Evolutionary conservation across 1,140 invertebrate genomes (phyloP).

Genomic region (Rhopalosiphum maidis): DNA sequence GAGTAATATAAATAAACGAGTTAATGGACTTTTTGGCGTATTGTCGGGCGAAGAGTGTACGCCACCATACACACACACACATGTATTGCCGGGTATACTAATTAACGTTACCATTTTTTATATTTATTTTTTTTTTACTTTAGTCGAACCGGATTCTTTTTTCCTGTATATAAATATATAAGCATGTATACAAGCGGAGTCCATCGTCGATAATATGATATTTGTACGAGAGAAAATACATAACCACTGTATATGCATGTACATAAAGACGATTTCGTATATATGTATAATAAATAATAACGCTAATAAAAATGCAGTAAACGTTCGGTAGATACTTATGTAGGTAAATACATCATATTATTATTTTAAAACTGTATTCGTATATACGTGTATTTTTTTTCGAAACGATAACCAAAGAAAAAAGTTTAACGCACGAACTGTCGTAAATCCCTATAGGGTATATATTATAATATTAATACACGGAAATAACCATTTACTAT

Average conservation of each 20-base stretch:
- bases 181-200: background rate
- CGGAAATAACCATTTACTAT: background rate
- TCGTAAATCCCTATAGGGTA: background rate
- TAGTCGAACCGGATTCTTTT: slow-evolving; percentile 44
- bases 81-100: background rate
- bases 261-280: background rate
- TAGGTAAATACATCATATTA: background rate
- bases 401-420: background rate
- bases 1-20: slow-evolving; percentile 3
- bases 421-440: background rate
- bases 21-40: slow-evolving; percentile 36
- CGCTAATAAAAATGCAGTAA: slow-evolving; percentile 40
- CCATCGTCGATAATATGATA: background rate
- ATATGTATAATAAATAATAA: slow-evolving; percentile 18
- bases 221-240: slow-evolving; percentile 3
- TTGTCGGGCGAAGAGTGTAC: background rate
- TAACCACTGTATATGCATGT: background rate
- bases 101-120: slow-evolving; percentile 19
- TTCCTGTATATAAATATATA: background rate
- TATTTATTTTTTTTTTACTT: background rate
- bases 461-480: background rate
- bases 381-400: background rate
- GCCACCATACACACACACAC: background rate
- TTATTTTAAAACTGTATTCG: background rate
- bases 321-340: background rate